phyloP scores from a whole-genome alignment of 2,113 vertebrate species.

The Sceloporus undulatus region DNA sequence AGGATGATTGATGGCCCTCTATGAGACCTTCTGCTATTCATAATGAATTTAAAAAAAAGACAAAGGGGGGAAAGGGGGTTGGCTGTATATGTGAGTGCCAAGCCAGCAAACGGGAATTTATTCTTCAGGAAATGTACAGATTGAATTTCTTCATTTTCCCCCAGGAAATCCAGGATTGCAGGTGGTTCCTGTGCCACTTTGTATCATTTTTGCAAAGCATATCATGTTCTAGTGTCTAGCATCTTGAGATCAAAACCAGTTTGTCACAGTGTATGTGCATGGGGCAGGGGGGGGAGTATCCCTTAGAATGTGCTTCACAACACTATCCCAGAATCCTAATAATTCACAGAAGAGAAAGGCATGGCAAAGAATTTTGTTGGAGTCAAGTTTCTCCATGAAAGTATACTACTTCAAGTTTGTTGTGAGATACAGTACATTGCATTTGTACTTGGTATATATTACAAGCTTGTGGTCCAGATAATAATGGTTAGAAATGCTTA shows the following conservation, averaged over 20 bases:
- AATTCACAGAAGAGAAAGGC: slow-evolving; percentile 5
- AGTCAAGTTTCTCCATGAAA: too few species aligned
- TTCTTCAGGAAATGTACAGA: neutral
- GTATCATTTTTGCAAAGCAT: fast-evolving
- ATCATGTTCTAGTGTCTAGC: too few species aligned
- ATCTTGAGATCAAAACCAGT: neutral
- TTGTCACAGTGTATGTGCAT: neutral
- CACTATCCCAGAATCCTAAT: slow-evolving; percentile 14
- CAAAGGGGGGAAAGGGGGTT: too few species aligned
- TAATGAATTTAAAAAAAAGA: neutral
- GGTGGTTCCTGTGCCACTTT: neutral
- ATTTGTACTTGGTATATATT: too few species aligned
- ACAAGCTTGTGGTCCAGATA: neutral
- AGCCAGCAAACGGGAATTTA: neutral
- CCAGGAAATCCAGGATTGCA: slow-evolving; percentile 17
- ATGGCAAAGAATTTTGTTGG: neutral
- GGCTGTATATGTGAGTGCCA: neutral
- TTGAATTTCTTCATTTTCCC: neutral
- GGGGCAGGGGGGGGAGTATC: neutral
- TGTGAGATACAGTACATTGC: too few species aligned
- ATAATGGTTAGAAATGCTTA: neutral
- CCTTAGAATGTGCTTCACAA: neutral
- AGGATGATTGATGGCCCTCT: neutral
- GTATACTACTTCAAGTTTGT: too few species aligned
- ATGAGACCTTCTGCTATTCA: neutral